Evolutionary conservation across 2,797 vertebrate genomes (phyloP).

Genomic region (Fistularia tabacaria): DNA sequence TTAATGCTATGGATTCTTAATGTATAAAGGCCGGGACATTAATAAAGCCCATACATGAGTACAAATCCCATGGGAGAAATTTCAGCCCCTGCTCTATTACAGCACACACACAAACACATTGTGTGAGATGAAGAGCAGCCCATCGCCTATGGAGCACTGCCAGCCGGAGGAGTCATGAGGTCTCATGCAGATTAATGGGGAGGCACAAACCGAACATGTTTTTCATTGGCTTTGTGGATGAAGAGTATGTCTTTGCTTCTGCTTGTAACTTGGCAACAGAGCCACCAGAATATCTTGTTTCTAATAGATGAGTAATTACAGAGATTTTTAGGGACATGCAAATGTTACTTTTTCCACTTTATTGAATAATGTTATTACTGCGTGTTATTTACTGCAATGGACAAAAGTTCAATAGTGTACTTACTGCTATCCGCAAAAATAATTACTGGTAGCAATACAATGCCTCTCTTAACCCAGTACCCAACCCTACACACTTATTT

Average conservation of each 20-base stretch:
- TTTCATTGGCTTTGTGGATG: conserved; percentile 67
- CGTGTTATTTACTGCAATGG: conserved; percentile 19
- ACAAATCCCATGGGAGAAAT: conserved; percentile 17
- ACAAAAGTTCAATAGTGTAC: conserved; percentile 5
- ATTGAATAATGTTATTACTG: conserved; percentile 41
- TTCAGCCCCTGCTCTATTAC: conserved; percentile 31
- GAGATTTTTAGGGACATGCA: conserved; percentile 53
- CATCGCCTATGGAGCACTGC: conserved; percentile 50
- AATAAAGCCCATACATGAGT: conserved; percentile 17
- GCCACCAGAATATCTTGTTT: conserved; percentile 62
- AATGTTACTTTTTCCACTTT: conserved; percentile 48
- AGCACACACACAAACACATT: conserved; percentile 26
- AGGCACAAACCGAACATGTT: conserved; percentile 68
- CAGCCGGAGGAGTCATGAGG: conserved; percentile 63
- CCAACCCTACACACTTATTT: no score
- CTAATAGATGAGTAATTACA: conserved; percentile 69
- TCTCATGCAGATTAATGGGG: conserved; percentile 71
- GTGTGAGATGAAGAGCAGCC: conserved; percentile 41
- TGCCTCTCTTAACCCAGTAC: no score
- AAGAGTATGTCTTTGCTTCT: conserved; percentile 59
- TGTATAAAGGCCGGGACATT: conserved; percentile 2
- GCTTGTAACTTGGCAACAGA: conserved; percentile 59
- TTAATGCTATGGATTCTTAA: conserved; percentile 5
- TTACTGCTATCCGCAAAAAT: no score
- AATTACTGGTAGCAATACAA: no score